Evolutionary conservation across 2,113 vertebrate genomes (phyloP), one percentile per base, ranked within the genome.

Genomic region (Ammodytes dubius): DNA sequence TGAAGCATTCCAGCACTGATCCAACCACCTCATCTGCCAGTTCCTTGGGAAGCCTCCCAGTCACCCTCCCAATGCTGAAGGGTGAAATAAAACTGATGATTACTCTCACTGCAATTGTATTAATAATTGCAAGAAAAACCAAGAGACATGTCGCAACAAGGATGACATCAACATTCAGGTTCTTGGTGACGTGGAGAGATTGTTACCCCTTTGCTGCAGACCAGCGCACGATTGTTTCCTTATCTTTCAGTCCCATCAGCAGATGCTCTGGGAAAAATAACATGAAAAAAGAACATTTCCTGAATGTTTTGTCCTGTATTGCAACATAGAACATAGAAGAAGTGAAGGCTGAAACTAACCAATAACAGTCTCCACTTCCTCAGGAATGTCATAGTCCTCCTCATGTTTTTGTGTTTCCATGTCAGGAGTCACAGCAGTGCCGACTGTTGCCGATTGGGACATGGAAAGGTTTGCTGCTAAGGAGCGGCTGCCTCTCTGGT

Each of bases 1-100:
- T 98, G 87, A 99, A 98, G 77, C 97, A 98, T 40, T 99, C 97
- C 88, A 99, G 82, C 43, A 99, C 94, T 60, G 98, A 99, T 50
- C 95, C 98, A 17, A 99, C 97, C 81, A 99, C 98, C 0, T 99
- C 98, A 74, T 99, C 98, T 19, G 98, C 98, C 88, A 98, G 93
- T 82, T 97, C 97, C 87, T 92, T 95, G 56, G 98, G 98, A 54
- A 99, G 96, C 80, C 98, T 95, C 65, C 97, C 98, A 10, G 98
- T 98, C 87, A 99, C 94, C 85, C 98, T 93, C 15, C 98, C 98
- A 58, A 99, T 96, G 39, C 98, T 99, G 88, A 63, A 70, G 50
- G 7, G 50, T 69, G 61, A 35, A 65, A 84, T 37, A 71, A 79
- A 40, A 70, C 6, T 27, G 7, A 72, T 70, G 15, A 46, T 67